Base-by-base conservation (phyloP, 2,888 invertebrate species). In the Spialia ferax region DNA sequence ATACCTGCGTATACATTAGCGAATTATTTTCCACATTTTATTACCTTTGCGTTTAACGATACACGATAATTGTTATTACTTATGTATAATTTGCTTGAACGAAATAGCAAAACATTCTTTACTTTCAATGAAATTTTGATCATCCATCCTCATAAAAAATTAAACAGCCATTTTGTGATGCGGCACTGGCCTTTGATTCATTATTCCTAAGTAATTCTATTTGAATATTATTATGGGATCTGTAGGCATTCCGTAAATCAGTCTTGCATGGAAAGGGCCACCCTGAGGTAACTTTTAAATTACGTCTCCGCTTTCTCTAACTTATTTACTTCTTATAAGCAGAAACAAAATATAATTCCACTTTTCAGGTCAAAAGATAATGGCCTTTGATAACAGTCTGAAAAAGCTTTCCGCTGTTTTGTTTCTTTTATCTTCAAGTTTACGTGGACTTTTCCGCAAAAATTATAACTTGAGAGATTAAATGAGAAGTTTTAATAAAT, bases 361-460 rank as follows among this genome's bases (percentile, higher is more conserved):
- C 85, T 89, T 91, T 90, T 88, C 88, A 92, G 91, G 90, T 92
- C 92, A 91, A 87, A 83, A 89, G 91, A 91, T 93, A 93, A 92
- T 91, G 89, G 89, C 84, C 87, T 91, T 90, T 92, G 91, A 91
- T 92, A 92, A 91, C 87, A 89, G 88, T 83, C 87, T 87, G 90
- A 89, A 87, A 91, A 92, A 93, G 93, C 92, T 93, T 92, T 93
- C 91, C 91, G 91, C 88, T 93, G 92, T 91, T 93, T 91, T 91
- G 90, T 90, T 92, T 89, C 88, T 86, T 91, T 90, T 91, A 89
- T 91, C 89, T 87, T 81, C 78, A 85, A 91, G 87, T 91, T 90
- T 88, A 80, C 84, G 84, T 86, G 82, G 90, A 89, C 86, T 89
- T 88, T 81, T 82, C 85, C 88, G 85, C 87, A 89, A 87, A 91